Base-by-base conservation (phyloP, 2,888 invertebrate species). In the Watsonalla binaria region DNA sequence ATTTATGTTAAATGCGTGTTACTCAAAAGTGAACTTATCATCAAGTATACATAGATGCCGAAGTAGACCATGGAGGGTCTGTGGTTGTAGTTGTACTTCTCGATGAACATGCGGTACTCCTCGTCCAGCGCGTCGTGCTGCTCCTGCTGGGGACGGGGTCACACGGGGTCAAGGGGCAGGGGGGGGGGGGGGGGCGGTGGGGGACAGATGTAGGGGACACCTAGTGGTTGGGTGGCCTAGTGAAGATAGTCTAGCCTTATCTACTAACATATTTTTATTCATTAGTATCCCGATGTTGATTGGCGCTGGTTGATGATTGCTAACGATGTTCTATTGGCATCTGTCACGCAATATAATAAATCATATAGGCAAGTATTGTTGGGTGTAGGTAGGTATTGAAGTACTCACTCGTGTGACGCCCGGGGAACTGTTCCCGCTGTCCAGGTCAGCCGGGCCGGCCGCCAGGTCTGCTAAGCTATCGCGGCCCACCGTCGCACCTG, bases 381-480 rank as follows among this genome's bases (percentile, higher is more conserved):
- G 45, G 14, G 9, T 9, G 9, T 45, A 45, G 5, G n/a, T 51
- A 45, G 1, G 52, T 47, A 0, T 14, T 6, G 47, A 49, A 79
- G 47, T 51, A 79, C 80, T 77, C 73, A 95, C 96, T 90, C 94
- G 91, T 61, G 93, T 93, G 48, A 96, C 93, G n/a, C 95, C 95
- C 0, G 98, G 98, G 24, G 98, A 98, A 72, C 97, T 97, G 64
- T 94, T 94, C 0, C 95, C 95, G 80, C 97, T 98, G 79, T 98
- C 98, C 54, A 96, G 92, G 74, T 98, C 98, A 0, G 91, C 92
- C 33, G 92, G 92, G 1, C 92, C 92, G 0, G 93, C 92, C 4
- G 94, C 92, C 55, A 96, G 88, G 82, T 97, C 97, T 8, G 94
- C 93, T 34, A 94, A 89, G 70, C 94, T 95, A 69, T 94, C 94